Evolutionary conservation across 2,888 invertebrate species (phyloP).

Genomic region (Tachystola acroxantha): DNA sequence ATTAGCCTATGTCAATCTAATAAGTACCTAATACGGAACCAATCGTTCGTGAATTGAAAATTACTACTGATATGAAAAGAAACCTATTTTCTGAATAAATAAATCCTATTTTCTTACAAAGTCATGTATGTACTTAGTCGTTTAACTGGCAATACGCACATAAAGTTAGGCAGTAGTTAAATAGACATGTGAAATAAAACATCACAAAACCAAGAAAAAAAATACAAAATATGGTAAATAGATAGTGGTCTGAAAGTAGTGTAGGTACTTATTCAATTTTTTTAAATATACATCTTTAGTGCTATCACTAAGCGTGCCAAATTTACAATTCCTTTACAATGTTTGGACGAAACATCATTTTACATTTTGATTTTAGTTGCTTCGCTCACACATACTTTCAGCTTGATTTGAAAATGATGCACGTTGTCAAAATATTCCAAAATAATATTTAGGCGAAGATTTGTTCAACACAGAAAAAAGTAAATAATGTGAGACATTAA

Average conservation of each 20-base stretch:
- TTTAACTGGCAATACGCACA: conserved; percentile 69
- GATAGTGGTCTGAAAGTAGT: conserved; percentile 25
- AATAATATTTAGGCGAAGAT: conserved; percentile 22
- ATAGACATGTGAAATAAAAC: conserved; percentile 30
- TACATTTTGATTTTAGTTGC: background rate
- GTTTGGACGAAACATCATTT: background rate
- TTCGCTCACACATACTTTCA: background rate
- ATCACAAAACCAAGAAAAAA: conserved; percentile 6
- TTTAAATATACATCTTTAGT: conserved; percentile 22
- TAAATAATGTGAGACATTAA: background rate
- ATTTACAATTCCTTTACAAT: conserved; percentile 36
- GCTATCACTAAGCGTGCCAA: conserved; percentile 57
- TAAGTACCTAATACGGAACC: conserved; percentile 50
- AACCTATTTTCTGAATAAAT: conserved; percentile 73
- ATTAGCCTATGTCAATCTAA: conserved; percentile 52
- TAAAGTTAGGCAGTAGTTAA: conserved; percentile 43
- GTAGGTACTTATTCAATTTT: conserved; percentile 18
- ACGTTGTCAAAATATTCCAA: background rate
- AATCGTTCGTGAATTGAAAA: conserved; percentile 60
- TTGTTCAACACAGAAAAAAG: conserved; percentile 14
- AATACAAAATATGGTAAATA: conserved; percentile 11
- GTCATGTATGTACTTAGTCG: conserved; percentile 58
- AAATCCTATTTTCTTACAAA: conserved; percentile 74
- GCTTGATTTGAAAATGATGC: background rate
- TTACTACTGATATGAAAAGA: no score